Conservation (phyloP, 2,888 invertebrate species). For the Drosophila fungiperda region DNA sequence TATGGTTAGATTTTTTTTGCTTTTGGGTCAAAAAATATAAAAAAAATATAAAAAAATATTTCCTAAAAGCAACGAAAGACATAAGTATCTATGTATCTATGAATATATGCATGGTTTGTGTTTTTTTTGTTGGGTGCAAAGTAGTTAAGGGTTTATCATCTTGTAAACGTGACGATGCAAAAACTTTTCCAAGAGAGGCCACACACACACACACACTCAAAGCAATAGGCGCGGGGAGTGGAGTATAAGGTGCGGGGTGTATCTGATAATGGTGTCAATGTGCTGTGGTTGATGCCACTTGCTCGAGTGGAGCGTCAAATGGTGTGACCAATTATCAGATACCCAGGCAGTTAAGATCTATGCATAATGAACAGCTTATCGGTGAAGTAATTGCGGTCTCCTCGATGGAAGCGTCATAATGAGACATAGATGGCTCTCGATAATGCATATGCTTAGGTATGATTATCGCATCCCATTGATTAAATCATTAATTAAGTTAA, state of each 20-base stretch:
- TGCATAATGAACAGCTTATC: constrained; percentile 68
- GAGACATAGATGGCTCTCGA: not conserved
- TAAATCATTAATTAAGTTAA: not conserved
- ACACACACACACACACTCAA: constrained; percentile 38
- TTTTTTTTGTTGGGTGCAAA: constrained; percentile 58
- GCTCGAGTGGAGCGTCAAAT: constrained; percentile 10
- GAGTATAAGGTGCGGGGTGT: no score
- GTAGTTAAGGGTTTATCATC: constrained; percentile 79
- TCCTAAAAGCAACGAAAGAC: not conserved
- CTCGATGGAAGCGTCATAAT: constrained; percentile 3
- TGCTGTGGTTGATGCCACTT: constrained; percentile 25
- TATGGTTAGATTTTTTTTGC: constrained; percentile 50
- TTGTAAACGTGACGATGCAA: constrained; percentile 76
- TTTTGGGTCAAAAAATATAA: constrained; percentile 44
- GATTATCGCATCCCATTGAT: not conserved
- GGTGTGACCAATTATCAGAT: constrained; percentile 27
- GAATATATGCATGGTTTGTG: constrained; percentile 12
- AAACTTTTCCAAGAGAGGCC: constrained; percentile 57
- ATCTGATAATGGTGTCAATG: constrained; percentile 25
- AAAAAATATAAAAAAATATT: constrained; percentile 30
- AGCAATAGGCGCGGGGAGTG: not conserved
- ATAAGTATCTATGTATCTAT: constrained; percentile 11
- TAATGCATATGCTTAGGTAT: not conserved
- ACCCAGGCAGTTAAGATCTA: constrained; percentile 40
- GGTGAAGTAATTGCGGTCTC: constrained; percentile 34